A percentile compares a stretch with the other conserved stretches of the same genome.
These are phyloP conservation scores for Ptilodon capucinus DNA, from an alignment of 2,888 invertebrate species.

Conservation along the genomic window DNA sequence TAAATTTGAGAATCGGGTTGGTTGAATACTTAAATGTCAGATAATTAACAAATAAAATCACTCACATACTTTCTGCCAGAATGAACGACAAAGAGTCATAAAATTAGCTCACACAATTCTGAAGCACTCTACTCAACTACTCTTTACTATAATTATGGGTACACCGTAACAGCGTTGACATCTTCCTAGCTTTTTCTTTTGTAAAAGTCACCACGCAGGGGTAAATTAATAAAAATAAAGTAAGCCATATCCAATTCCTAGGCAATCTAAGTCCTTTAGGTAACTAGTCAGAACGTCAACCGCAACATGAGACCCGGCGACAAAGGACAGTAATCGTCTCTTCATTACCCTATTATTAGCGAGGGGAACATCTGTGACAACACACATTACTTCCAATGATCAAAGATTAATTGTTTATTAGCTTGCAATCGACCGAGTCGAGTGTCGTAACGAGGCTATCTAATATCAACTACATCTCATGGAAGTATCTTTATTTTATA, in stretches of 20 bases:
- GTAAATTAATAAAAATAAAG: not conserved
- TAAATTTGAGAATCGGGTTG: no score
- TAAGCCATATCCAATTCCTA: not conserved
- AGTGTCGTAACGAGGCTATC: not conserved
- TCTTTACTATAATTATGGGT: no score
- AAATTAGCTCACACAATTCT: no score
- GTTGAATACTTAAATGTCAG: no score
- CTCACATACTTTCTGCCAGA: no score
- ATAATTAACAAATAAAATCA: no score
- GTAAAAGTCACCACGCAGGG: no score
- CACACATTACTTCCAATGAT: slow-evolving; percentile 16
- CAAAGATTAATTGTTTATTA: slow-evolving; percentile 28
- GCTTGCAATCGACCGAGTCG: slow-evolving; percentile 17
- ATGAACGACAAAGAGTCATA: no score
- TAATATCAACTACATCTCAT: not conserved
- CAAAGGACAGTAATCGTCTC: slow-evolving; percentile 32
- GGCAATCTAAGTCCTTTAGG: not conserved
- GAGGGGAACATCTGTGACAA: slow-evolving; percentile 8
- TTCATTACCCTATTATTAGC: slow-evolving; percentile 20
- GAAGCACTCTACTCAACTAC: no score
- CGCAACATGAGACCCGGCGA: slow-evolving; percentile 24
- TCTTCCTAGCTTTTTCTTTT: no score
- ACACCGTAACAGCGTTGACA: no score
- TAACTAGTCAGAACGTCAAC: slow-evolving; percentile 5
- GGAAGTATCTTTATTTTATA: not conserved